phyloP scores from a whole-genome alignment of 37 sponge, comb jelly and placozoan genomes.

The Geodia barretti region DNA sequence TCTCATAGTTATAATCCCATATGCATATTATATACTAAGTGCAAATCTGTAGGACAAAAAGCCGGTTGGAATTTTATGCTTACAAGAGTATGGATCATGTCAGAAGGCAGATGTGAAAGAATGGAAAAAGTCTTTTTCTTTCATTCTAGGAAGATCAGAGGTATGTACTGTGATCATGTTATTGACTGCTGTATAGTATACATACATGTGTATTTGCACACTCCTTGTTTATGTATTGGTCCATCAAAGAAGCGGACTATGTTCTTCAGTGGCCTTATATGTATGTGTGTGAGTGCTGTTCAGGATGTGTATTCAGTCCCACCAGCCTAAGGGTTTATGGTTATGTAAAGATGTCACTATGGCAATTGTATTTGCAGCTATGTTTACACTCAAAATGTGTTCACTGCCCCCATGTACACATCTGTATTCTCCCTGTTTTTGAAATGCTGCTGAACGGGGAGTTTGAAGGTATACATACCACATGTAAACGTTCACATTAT shows the following conservation, averaged over 20 bases:
- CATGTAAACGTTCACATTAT: too few species aligned
- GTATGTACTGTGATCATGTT: conserved; percentile 17
- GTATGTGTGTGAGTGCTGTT: background rate
- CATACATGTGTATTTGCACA: background rate
- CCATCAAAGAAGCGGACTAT: background rate
- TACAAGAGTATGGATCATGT: conserved; percentile 75
- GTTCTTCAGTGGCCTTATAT: background rate
- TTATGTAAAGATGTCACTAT: too few species aligned
- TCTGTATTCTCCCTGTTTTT: too few species aligned
- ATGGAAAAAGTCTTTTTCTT: conserved; percentile 67
- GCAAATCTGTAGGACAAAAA: conserved; percentile 82
- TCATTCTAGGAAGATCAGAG: conserved; percentile 47
- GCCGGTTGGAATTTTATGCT: conserved; percentile 80
- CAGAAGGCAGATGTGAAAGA: conserved; percentile 54
- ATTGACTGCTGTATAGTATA: background rate
- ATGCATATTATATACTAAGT: too few species aligned
- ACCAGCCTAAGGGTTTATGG: background rate
- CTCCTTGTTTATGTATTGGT: background rate
- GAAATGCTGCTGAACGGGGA: too few species aligned
- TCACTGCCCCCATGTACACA: too few species aligned
- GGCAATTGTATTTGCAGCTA: background rate
- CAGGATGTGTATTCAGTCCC: background rate
- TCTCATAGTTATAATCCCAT: background rate
- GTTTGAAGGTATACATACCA: too few species aligned
- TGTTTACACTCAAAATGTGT: background rate